Percentiles rank a stretch among this genome's conserved stretches.
These are phyloP conservation scores for Flexamia atlantica DNA, from an alignment of 2,888 invertebrate species.

Conservation along the genomic window DNA sequence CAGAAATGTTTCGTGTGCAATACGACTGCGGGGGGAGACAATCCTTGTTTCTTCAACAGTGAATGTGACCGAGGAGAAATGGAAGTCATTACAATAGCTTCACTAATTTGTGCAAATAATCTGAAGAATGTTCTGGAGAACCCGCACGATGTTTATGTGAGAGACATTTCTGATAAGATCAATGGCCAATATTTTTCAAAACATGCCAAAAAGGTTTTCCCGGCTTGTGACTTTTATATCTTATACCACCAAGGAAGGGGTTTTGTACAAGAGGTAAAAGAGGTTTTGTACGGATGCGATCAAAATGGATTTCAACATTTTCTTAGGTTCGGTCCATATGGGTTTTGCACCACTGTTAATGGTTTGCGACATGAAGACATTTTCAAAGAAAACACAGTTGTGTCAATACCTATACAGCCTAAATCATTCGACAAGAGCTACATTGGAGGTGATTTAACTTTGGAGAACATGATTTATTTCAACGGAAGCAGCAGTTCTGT, in stretches of 20 bases:
- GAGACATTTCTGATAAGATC: background rate
- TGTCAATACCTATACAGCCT: background rate
- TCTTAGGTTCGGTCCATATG: background rate
- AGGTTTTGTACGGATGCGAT: background rate
- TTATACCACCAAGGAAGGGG: background rate
- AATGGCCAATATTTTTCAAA: background rate
- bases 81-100: background rate
- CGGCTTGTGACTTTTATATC: slow-evolving; percentile 5
- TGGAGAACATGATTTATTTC: slow-evolving; percentile 7
- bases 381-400: slow-evolving; percentile 1
- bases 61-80: background rate
- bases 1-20: background rate
- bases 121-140: background rate
- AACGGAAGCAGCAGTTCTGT: background rate
- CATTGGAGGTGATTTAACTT: background rate
- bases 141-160: background rate
- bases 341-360: slow-evolving; percentile 4
- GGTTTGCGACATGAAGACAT: slow-evolving; percentile 20
- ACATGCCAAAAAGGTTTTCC: background rate
- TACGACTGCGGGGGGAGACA: background rate
- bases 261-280: background rate
- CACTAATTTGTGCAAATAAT: background rate
- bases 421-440: background rate
- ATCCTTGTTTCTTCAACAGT: background rate
- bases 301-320: background rate